Base-by-base conservation (phyloP, 2,888 invertebrate species). In the Thelaira solivaga region DNA sequence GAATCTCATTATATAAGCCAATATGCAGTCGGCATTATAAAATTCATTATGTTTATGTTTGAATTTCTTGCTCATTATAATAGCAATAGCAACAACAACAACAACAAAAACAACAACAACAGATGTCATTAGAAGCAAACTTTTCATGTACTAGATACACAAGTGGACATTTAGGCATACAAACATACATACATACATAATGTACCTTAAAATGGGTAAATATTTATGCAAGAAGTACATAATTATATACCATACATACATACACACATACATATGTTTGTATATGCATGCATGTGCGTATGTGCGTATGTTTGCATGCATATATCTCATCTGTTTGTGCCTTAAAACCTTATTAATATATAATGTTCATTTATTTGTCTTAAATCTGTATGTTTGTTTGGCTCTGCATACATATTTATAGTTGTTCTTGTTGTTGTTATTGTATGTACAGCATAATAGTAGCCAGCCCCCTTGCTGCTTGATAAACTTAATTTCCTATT, bases 51-150 rank as follows among this genome's bases (percentile, higher is more conserved):
- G 45, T 62, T 55, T 62, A 62, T 72, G 53, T 62, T n/a, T n/a
- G n/a, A n/a, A 47, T 45, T 62, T 29, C 45, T 64, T 64, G 45
- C 53, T 72, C 55, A 72, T 72, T 72, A 72, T 55, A 72, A 55
- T 39, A 62, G 36, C 62, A 62, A 31, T 6, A 61, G 43, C 18
- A 31, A 16, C 18, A 51, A 11, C 10, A 13, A 18, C 18, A 51
- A 10, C n/a, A n/a, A n/a, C n/a, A n/a, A n/a, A n/a, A n/a, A n/a
- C n/a, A n/a, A n/a, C n/a, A n/a, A n/a, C n/a, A n/a, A n/a, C n/a
- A n/a, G n/a, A n/a, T n/a, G n/a, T n/a, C n/a, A n/a, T n/a, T n/a
- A n/a, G n/a, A n/a, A n/a, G n/a, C n/a, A n/a, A n/a, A n/a, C n/a
- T n/a, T n/a, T n/a, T n/a, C n/a, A n/a, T n/a, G n/a, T n/a, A n/a